phyloP scores from a whole-genome alignment of 2,888 invertebrate genomes.

The Eupithecia abbreviata region DNA sequence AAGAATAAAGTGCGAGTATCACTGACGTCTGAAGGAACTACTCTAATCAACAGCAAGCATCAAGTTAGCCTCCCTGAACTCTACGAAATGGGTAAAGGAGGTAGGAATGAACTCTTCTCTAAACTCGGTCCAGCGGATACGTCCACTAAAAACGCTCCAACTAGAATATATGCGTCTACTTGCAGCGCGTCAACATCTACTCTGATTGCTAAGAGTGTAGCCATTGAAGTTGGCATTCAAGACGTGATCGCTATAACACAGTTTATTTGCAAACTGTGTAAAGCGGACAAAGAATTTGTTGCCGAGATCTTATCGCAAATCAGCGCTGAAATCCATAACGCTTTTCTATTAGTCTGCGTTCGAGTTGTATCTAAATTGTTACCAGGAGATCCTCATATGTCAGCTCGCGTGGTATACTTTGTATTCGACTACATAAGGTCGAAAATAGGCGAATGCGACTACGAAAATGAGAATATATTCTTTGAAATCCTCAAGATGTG shows the following conservation, averaged over 20 bases:
- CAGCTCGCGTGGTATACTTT: slow-evolving; percentile 18
- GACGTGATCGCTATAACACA: slow-evolving; percentile 4
- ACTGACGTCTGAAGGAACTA: slow-evolving; percentile 48
- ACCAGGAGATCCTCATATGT: slow-evolving; percentile 16
- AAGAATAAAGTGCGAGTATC: slow-evolving; percentile 52
- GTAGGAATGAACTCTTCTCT: slow-evolving; percentile 46
- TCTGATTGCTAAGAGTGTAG: neutral
- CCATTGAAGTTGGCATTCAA: slow-evolving; percentile 3
- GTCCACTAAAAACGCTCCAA: slow-evolving; percentile 49
- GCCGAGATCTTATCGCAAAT: slow-evolving; percentile 27
- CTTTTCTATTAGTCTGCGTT: slow-evolving; percentile 24
- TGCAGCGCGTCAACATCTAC: neutral
- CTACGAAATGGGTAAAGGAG: slow-evolving; percentile 44
- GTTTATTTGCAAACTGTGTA: slow-evolving; percentile 11
- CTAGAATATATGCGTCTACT: slow-evolving; percentile 40
- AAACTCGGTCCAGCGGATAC: slow-evolving; percentile 50
- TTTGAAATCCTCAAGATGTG: slow-evolving; percentile 24
- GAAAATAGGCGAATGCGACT: slow-evolving; percentile 27
- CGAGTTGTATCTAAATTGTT: neutral
- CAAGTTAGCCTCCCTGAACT: slow-evolving; percentile 43
- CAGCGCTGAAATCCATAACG: slow-evolving; percentile 23
- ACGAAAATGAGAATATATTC: slow-evolving; percentile 28
- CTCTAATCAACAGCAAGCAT: slow-evolving; percentile 49
- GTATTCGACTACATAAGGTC: slow-evolving; percentile 30
- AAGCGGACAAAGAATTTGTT: slow-evolving; percentile 32